Base-by-base conservation (phyloP, 2,113 vertebrate genomes). In the Phylloscopus whistleri region DNA sequence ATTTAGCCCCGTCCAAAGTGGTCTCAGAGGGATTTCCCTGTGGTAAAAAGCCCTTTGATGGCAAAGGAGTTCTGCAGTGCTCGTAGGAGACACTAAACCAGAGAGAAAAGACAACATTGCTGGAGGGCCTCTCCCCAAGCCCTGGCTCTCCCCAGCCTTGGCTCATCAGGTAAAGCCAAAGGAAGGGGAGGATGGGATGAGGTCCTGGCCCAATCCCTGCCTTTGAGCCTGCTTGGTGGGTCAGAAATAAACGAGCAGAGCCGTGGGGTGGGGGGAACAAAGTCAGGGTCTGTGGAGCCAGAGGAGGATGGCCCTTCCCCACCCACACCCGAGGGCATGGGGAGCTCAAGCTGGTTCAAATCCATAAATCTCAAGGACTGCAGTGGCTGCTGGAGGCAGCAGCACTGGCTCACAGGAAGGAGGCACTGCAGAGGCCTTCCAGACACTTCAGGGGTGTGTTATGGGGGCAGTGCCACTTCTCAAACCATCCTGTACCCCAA, bases 1-100 rank as follows among this genome's bases (percentile, higher is more conserved):
- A 78, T 2, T 7, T 51, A 85, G 74, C 44, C 67, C 78, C 30
- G 7, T 84, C 67, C 67, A 92, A 79, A 87, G 70, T 23, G 68
- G 82, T 80, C 93, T 79, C 92, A 12, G 79, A 90, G 63, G 92
- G 76, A 35, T 88, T 93, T 77, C n/a, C 79, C 60, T 64, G 15
- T 3, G 21, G 35, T 11, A 69, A 74, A 81, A 90, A 86, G 89
- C 37, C 62, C 52, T 78, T 74, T 60, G 51, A 60, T 41, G 33
- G 23, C 44, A 87, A 70, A 94, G 30, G 35, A 24, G 48, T 44
- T 63, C 76, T 77, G 52, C 48, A 52, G 68, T 8, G 6, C 22
- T 84, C 35, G 19, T 41, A 67, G 33, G 39, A 86, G 44, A 59
- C 10, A 3, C 66, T 67, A 13, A 83, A 13, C 14, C 16, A 58